Conservation (phyloP, 2,888 invertebrate genomes). For the Tiphia femorata region DNA sequence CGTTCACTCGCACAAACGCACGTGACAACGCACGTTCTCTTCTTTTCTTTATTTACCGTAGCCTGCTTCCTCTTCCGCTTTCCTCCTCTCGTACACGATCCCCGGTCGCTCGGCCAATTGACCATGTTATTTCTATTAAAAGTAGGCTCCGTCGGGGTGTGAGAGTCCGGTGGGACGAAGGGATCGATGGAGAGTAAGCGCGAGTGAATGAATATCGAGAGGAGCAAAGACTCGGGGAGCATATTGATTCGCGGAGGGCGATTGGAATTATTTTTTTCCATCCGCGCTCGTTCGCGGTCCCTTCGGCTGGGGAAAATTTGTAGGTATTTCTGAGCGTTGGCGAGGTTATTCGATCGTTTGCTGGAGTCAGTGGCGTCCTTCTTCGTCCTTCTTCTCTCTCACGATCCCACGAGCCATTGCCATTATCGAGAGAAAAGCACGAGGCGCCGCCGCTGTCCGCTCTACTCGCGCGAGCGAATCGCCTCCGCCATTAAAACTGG, state of each 20-base stretch:
- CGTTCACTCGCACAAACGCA: neutral
- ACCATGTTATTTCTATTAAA: constrained; percentile 45
- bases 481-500: too few species aligned
- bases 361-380: too few species aligned
- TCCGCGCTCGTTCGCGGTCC: neutral
- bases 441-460: too few species aligned
- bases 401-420: too few species aligned
- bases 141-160: constrained; percentile 19
- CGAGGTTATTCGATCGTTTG: too few species aligned
- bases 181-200: neutral
- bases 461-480: too few species aligned
- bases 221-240: neutral
- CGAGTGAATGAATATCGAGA: neutral
- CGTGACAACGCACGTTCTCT: too few species aligned
- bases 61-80: neutral
- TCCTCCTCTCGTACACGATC: constrained; percentile 20
- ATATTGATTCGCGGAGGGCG: constrained; percentile 3
- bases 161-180: constrained; percentile 6
- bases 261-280: constrained; percentile 1
- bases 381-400: too few species aligned
- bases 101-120: constrained; percentile 41
- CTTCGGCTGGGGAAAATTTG: neutral
- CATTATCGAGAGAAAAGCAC: too few species aligned
- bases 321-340: neutral
- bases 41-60: constrained; percentile 7